phyloP scores from a whole-genome alignment of 2,113 vertebrate genomes.

The Recurvirostra avosetta region DNA sequence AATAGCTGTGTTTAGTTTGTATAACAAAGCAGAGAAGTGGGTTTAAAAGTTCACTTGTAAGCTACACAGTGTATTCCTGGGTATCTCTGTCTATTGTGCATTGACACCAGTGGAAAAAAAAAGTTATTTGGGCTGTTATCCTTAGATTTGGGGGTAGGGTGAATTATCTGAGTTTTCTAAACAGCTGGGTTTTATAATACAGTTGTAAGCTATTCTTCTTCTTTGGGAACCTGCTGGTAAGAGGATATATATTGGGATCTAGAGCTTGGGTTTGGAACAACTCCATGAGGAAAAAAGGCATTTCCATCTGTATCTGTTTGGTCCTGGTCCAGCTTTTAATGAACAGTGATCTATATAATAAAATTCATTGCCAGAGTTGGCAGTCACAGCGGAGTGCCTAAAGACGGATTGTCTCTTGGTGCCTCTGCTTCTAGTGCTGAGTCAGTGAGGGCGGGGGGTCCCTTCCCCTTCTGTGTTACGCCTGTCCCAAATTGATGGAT shows the following conservation, averaged over 20 bases:
- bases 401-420: not conserved
- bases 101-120: not conserved
- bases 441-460: not conserved
- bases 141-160: not conserved
- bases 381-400: not conserved
- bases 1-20: not conserved
- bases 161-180: conserved; percentile 6
- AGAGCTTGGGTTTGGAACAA: conserved; percentile 8
- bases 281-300: not conserved
- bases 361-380: not conserved
- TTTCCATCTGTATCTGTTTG: conserved; percentile 40
- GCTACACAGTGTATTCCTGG: not conserved
- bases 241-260: not conserved
- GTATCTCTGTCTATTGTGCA: not conserved
- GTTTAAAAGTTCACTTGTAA: conserved; percentile 12
- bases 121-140: not conserved
- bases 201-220: conserved; percentile 40
- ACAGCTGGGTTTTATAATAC: conserved; percentile 64
- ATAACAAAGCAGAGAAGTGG: not conserved
- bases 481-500: fast-evolving
- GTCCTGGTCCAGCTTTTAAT: not conserved
- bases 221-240: conserved; percentile 54
- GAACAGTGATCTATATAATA: not conserved
- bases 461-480: fast-evolving
- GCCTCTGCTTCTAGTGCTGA: not conserved